Evolutionary conservation across 2,888 invertebrate species (phyloP), one percentile per base, ranked within the genome.

Genomic region (Axea sp.): DNA sequence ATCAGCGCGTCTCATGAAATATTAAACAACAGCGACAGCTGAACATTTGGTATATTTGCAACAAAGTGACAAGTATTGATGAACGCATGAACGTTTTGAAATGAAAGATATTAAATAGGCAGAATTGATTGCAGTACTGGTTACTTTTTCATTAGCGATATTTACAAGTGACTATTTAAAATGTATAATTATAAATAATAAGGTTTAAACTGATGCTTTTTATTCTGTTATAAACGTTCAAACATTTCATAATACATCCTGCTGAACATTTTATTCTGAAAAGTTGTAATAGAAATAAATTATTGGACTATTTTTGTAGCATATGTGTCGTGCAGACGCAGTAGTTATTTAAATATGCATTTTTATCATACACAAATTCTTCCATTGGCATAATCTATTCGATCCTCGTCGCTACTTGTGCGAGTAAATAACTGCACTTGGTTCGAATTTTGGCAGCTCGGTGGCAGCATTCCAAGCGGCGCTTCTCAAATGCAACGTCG

Each of bases 401-500:
- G 12, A 14, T 17, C 1, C 6, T 17, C n/a, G 30, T 9, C 37
- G 30, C 15, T 41, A 37, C 41, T 55, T 35, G 35, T 37, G 39
- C 73, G 35, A 62, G 49, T 51, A 49, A 62, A 62, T 62, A 55
- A 45, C 55, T 49, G 62, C 69, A 53, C 60, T 67, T 45, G 67
- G 30, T 47, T 49, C 47, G 55, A 22, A 62, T 71, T 78, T 79
- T 72, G 77, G 65, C 65, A 73, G 68, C 73, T 51, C 45, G 43
- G 35, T 81, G 81, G 80, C 79, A 79, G 8, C 35, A 72, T 73
- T 81, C 80, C 81, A 81, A 80, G 43, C 55, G 59, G 51, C 67
- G 69, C 55, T 60, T 37, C 49, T 59, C 73, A 39, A 19, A 12
- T 49, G 17, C 57, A 28, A 24, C 41, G 8, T 47, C 55, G 55